These are phyloP conservation scores for Heterohyrax brucei DNA, from an alignment of 2,797 vertebrate genomes.

Conservation along the genomic window DNA sequence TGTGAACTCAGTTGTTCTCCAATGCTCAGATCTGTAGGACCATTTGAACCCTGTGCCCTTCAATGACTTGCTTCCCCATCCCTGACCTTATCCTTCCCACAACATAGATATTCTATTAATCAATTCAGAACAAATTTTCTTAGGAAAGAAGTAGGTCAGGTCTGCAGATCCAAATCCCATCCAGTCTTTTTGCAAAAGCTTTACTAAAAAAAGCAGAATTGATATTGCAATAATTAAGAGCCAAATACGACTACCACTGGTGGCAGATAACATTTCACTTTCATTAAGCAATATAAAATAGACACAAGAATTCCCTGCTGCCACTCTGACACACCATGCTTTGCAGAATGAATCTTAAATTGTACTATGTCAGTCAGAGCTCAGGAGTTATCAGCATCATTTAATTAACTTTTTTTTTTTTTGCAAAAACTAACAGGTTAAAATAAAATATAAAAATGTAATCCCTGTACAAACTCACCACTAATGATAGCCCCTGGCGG, in stretches of 20 bases:
- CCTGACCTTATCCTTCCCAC: constrained; percentile 15
- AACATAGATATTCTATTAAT: constrained; percentile 76
- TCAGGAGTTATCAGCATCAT: constrained; percentile 82
- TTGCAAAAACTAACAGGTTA: constrained; percentile 80
- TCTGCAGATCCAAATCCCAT: constrained; percentile 81
- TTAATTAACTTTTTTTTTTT: constrained; percentile 84
- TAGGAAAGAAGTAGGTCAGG: constrained; percentile 83
- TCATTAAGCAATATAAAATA: constrained; percentile 85
- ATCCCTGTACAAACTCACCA: constrained; percentile 83
- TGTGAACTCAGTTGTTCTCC: constrained; percentile 13
- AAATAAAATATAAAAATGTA: constrained; percentile 86
- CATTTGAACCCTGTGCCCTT: neutral
- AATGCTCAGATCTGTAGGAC: neutral
- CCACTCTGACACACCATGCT: constrained; percentile 71
- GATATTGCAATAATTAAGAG: constrained; percentile 80
- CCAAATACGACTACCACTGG: constrained; percentile 84
- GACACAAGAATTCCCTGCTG: constrained; percentile 76
- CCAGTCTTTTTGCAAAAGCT: constrained; percentile 83
- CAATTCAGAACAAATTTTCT: constrained; percentile 80
- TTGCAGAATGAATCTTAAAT: constrained; percentile 79
- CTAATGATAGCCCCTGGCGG: constrained; percentile 82
- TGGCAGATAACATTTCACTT: constrained; percentile 85
- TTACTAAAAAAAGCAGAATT: constrained; percentile 77
- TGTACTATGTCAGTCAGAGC: constrained; percentile 85
- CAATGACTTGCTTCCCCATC: neutral